Conservation (phyloP, 2,113 vertebrate genomes). For the Mus spicilegus region DNA sequence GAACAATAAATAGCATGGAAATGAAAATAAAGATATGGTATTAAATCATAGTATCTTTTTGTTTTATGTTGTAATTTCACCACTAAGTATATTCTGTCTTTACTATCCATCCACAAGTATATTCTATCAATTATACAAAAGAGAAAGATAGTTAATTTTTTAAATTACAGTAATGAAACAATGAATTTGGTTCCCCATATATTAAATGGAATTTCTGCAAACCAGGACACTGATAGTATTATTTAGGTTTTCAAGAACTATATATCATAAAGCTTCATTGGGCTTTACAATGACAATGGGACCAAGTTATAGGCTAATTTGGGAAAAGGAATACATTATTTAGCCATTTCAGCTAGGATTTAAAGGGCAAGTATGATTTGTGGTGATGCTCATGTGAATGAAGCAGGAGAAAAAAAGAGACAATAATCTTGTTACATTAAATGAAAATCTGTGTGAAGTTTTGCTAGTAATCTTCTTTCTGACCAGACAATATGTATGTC, state of each 20-base stretch:
- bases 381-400: neutral
- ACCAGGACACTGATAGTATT: neutral
- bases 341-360: neutral
- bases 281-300: neutral
- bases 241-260: neutral
- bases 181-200: neutral
- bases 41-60: conserved; percentile 1
- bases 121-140: neutral
- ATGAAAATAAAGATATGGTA: neutral
- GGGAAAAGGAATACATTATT: neutral
- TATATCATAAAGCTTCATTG: neutral
- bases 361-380: neutral
- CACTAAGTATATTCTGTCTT: neutral
- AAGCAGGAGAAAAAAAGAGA: neutral
- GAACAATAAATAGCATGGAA: conserved; percentile 7
- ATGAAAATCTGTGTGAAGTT: neutral
- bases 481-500: neutral
- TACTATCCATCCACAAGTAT: neutral
- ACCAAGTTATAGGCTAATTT: neutral
- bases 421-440: neutral
- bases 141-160: neutral
- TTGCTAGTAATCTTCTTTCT: neutral
- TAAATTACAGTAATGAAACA: neutral
- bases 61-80: neutral
- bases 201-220: neutral